Base-by-base conservation (phyloP, 2,888 invertebrate genomes). In the Teleiodes luculella region DNA sequence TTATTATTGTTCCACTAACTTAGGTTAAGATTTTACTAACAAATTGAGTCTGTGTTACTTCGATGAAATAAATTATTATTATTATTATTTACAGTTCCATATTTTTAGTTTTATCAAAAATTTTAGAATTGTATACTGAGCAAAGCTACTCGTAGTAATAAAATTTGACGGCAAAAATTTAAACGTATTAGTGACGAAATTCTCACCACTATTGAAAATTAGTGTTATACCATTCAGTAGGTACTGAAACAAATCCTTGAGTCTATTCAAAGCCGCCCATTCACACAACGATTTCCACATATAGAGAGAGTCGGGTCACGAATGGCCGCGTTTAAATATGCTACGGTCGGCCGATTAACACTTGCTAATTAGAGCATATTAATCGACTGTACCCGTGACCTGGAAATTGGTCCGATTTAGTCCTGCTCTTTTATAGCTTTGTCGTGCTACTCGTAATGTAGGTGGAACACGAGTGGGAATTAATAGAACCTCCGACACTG, bases 381-480 rank as follows among this genome's bases (percentile, higher is more conserved):
- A 47, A 47, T 47, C 43, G 47, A 14, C 47, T 14, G 33, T 46
- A 24, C 43, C 33, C 24, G 1, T 47, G 47, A 35, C 47, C 47
- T 47, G 33, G 18, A 47, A 47, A 46, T 46, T 13, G 1, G 24
- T n/a, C 1, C 16, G 13, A 37, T 43, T 20, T 8, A 24, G 24
- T 20, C 24, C 24, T 43, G 43, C 39, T 18, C 18, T 39, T 18
- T 39, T 18, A 14, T 5, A 37, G 37, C 7, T 37, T 7, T 37
- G 16, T 24, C 24, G 10, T 33, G 10, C 10, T 33, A 18, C 43
- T 41, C 31, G 43, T 50, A 41, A 57, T 58, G 61, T 57, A 53
- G 39, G 56, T 57, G 59, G 54, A 56, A 64, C 33, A 33, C n/a
- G 33, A 33, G n/a, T 6, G 33, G n/a, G 33, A 3, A 33, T 6